Base-by-base conservation (phyloP, 2,797 vertebrate species). In the Loriculus beryllinus region DNA sequence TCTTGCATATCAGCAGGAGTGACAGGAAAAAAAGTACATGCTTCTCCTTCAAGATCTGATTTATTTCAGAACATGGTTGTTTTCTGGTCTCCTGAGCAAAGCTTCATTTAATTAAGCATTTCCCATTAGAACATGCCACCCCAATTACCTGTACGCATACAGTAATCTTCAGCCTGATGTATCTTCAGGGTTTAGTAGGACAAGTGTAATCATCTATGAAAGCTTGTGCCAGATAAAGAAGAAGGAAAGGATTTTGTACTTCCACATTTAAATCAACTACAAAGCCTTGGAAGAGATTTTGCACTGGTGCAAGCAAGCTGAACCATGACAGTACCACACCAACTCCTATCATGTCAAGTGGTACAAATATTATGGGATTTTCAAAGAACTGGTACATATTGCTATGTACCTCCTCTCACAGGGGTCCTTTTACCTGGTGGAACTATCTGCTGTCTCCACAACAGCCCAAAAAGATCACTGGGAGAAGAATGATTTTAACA, bases 341-440 rank as follows among this genome's bases (percentile, higher is more conserved):
- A 45, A 35, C 19, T 75, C 29, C 22, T 16, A 31, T 16, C 28
- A 12, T 4, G 2, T 39, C 14, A 45, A 52, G 52, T 3, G 16
- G 29, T 23, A 45, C 52, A 65, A 74, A n/a, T 7, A 56, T 12
- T 3, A 16, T 0, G 7, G 21, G 22, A 43, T 57, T 39, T 45
- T 29, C 37, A 62, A 31, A 47, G 14, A 78, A 62, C 7, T 7
- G 35, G 16, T 14, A 31, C 9, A 12, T 0, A 0, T 12, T 52
- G 28, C 33, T 87, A 68, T 63, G 16, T 6, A 29, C 3, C 2
- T 71, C 16, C 40, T 85, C 35, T n/a, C 0, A 0, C 18, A 72
- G 65, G 35, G 70, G 13, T 33, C 13, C 20, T 71, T 17, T 71
- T 17, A 22, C 9, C 26, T 59, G 40, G 6, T n/a, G 16, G 28